Evolutionary conservation across 2,797 vertebrate species (phyloP).

Genomic region (Sarcoramphus papa): DNA sequence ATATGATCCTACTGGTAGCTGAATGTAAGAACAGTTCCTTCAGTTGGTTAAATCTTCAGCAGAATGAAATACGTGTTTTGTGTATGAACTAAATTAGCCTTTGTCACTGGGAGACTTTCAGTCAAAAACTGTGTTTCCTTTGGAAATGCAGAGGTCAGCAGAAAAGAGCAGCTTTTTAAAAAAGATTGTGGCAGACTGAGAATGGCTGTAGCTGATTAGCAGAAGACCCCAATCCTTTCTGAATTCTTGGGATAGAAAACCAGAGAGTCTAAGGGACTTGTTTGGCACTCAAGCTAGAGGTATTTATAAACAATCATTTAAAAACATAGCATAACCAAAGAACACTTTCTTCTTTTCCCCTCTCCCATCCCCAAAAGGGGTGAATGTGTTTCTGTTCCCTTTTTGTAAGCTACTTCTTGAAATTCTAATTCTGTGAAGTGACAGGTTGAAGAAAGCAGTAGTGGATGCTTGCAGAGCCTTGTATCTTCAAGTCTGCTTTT

Average conservation of each 20-base stretch:
- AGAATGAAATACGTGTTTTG: neutral
- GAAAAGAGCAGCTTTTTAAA: neutral
- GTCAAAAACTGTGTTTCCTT: neutral
- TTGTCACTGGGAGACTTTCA: neutral
- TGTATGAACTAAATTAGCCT: neutral
- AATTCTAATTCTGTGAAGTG: neutral
- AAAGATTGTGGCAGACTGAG: neutral
- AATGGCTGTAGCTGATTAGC: neutral
- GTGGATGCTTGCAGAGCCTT: neutral
- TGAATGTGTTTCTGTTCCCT: neutral
- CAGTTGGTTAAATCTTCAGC: neutral
- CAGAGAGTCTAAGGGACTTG: neutral
- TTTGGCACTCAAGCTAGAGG: neutral
- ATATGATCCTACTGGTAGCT: neutral
- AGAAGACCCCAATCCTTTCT: neutral
- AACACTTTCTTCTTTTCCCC: neutral
- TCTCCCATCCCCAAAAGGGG: neutral
- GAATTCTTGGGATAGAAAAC: neutral
- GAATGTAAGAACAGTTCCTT: neutral
- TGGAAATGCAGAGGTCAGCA: neutral
- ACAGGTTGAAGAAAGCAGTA: neutral
- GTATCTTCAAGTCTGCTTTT: neutral
- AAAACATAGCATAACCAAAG: neutral
- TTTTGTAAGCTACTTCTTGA: neutral
- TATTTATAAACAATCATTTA: neutral